A percentile compares a stretch with the other conserved stretches of the same genome.
These are phyloP conservation scores for Frankliniella fusca DNA, from an alignment of 2,888 invertebrate genomes.

Conservation along the genomic window DNA sequence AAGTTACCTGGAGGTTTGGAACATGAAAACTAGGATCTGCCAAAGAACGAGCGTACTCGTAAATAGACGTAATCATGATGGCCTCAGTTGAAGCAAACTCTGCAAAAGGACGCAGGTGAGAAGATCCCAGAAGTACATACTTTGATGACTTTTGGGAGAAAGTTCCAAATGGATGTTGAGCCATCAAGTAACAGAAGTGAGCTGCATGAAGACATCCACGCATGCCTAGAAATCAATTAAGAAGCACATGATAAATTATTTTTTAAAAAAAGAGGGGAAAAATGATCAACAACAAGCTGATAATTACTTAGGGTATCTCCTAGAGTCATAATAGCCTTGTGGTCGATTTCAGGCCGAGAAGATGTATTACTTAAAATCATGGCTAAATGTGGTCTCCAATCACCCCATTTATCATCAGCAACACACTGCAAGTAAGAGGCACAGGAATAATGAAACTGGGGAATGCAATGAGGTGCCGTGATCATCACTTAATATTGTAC, in stretches of 20 bases:
- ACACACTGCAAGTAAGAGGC: slow-evolving; percentile 52
- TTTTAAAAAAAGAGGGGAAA: neutral
- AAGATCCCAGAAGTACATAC: slow-evolving; percentile 75
- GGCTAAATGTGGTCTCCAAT: slow-evolving; percentile 95
- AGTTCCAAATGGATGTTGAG: slow-evolving; percentile 59
- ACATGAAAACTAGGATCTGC: slow-evolving; percentile 69
- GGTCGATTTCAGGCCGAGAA: slow-evolving; percentile 69
- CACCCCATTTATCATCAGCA: slow-evolving; percentile 73
- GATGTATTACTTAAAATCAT: slow-evolving; percentile 87
- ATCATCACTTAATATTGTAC: slow-evolving; percentile 35
- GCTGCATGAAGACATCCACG: slow-evolving; percentile 84
- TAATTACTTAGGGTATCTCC: slow-evolving; percentile 60
- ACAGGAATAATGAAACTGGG: slow-evolving; percentile 18
- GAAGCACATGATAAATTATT: neutral
- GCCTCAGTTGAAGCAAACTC: slow-evolving; percentile 76
- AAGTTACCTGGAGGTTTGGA: slow-evolving; percentile 65
- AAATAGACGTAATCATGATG: slow-evolving; percentile 91
- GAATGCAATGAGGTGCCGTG: neutral
- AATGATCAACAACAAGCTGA: neutral
- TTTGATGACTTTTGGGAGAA: slow-evolving; percentile 50
- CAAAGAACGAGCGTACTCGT: slow-evolving; percentile 85
- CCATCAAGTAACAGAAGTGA: slow-evolving; percentile 94
- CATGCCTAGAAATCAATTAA: slow-evolving; percentile 49
- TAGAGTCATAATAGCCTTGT: slow-evolving; percentile 65
- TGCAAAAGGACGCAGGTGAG: slow-evolving; percentile 59